Evolutionary conservation across 2,888 invertebrate species (phyloP).

Genomic region (Trissolcus brochymenae): DNA sequence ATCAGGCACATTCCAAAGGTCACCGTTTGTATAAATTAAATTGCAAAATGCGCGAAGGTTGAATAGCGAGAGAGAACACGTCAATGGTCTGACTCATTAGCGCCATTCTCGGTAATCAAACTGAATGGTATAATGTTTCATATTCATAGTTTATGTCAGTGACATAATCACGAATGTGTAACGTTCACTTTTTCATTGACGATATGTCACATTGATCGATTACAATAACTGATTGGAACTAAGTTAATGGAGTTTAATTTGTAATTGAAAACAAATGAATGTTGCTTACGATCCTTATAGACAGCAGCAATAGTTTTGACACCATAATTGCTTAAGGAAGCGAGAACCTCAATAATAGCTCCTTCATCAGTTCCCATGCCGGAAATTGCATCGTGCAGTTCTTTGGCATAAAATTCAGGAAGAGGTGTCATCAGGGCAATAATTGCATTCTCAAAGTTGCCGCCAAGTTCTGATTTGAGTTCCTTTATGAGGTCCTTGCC

Average conservation of each 20-base stretch:
- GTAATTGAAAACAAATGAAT: neutral
- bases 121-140: neutral
- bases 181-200: neutral
- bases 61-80: constrained; percentile 31
- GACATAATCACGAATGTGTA: neutral
- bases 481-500: constrained; percentile 91
- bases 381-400: constrained; percentile 88
- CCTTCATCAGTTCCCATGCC: constrained; percentile 92
- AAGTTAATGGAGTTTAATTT: neutral
- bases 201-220: neutral
- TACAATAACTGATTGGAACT: neutral
- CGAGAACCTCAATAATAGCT: constrained; percentile 93
- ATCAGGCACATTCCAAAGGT: constrained; percentile 28
- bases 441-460: constrained; percentile 89
- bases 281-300: constrained; percentile 85
- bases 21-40: constrained; percentile 36
- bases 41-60: constrained; percentile 39
- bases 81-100: constrained; percentile 33
- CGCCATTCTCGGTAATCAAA: constrained; percentile 1
- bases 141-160: too few species aligned
- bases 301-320: constrained; percentile 90
- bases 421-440: constrained; percentile 90
- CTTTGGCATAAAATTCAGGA: constrained; percentile 89
- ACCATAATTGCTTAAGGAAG: constrained; percentile 93
- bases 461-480: constrained; percentile 91